A percentile compares a stretch with the other conserved stretches of the same genome.
phyloP scores from a whole-genome alignment of 2,797 vertebrate species.

The Gymnoscopelus microlampas region DNA sequence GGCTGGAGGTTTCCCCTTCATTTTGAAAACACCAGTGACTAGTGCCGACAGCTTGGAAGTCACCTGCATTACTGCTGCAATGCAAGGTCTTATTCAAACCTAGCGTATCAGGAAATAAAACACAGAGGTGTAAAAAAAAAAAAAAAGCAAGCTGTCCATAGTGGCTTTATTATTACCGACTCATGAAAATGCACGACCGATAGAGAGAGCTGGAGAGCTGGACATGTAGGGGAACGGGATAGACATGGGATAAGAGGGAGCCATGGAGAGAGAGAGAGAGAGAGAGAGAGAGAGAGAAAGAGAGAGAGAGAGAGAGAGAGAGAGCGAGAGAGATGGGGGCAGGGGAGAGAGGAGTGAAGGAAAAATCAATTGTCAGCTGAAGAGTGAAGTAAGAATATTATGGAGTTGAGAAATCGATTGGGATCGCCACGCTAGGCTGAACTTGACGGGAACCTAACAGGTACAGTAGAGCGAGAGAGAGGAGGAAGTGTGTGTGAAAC shows the following conservation, averaged over 20 bases:
- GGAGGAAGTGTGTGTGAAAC: slow-evolving; percentile 3
- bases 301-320: too few species aligned
- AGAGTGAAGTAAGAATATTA: slow-evolving; percentile 16
- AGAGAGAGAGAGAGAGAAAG: too few species aligned
- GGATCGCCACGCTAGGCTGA: slow-evolving; percentile 3
- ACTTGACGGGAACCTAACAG: not conserved
- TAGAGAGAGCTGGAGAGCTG: too few species aligned
- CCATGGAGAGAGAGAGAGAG: too few species aligned
- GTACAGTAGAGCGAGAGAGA: not conserved
- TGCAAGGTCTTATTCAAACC: too few species aligned
- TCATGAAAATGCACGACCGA: too few species aligned
- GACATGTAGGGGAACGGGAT: too few species aligned
- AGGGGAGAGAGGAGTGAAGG: not conserved
- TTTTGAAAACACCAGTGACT: too few species aligned
- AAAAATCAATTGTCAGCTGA: slow-evolving; percentile 18
- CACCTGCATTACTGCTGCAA: too few species aligned
- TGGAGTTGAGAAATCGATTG: slow-evolving; percentile 37
- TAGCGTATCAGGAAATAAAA: not conserved
- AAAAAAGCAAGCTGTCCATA: not conserved
- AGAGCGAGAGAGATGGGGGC: too few species aligned
- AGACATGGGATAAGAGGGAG: not conserved
- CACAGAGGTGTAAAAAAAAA: not conserved
- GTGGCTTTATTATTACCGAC: not conserved
- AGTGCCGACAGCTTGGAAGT: too few species aligned
- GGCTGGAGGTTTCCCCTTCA: too few species aligned